Base-by-base conservation (phyloP, 2,888 invertebrate genomes). In the Microctonus hyperodae region DNA sequence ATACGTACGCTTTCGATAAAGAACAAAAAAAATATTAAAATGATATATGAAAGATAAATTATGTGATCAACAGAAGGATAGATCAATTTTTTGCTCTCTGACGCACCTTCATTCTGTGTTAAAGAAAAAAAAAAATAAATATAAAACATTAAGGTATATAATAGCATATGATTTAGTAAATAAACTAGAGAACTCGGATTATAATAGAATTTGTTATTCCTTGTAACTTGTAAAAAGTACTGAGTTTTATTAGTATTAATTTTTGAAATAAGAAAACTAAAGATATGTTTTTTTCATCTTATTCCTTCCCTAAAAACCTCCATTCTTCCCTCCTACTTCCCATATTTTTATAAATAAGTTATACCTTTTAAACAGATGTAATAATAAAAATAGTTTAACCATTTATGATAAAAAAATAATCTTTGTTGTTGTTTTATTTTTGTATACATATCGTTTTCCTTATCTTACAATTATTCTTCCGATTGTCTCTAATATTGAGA, bases 171-270 rank as follows among this genome's bases (percentile, higher is more conserved):
- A 68, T 75, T 76, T 76, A 70, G 71, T 35, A 55, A 72, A 68
- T 77, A 76, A 77, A 74, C 71, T 76, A 74, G 73, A 73, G 61
- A 72, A 74, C 73, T 73, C 74, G 73, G 73, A 79, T 79, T 78
- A 80, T 74, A 76, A 77, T 80, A 80, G 74, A 82, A 78, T 79
- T 83, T 83, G 83, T 83, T 83, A 83, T 83, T 80, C 78, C 79
- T 82, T 83, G 79, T 80, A 83, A 81, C 78, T 80, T 83, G 83
- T 83, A 83, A 83, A 83, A 83, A 83, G 83, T 83, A 83, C 83
- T 83, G 82, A 83, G 79, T 83, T 83, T 83, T 82, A 83, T 83
- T 81, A 80, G 80, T 80, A 80, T 80, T 81, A 81, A 81, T 72
- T 80, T n/a, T 79, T 74, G 76, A 72, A 69, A 71, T 79, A 81